Conservation (phyloP, 2,888 invertebrate species). For the Epinotia ramella region DNA sequence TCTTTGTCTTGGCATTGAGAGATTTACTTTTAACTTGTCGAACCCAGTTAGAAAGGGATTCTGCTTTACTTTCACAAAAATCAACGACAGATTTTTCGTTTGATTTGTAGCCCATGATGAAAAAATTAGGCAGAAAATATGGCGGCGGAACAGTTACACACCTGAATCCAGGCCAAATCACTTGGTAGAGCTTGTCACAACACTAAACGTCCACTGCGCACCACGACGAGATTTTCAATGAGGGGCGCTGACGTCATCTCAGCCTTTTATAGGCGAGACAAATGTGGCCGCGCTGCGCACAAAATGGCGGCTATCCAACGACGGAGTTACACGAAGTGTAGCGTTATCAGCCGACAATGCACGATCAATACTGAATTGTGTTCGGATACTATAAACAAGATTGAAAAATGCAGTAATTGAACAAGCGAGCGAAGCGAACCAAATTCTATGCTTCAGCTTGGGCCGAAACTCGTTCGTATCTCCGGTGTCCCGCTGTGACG, state of each 20-base stretch:
- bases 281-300: slow-evolving; percentile 57
- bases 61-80: slow-evolving; percentile 84
- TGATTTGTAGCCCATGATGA: slow-evolving; percentile 76
- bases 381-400: slow-evolving; percentile 46
- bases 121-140: slow-evolving; percentile 64
- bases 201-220: slow-evolving; percentile 68
- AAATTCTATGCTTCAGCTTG: not conserved
- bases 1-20: slow-evolving; percentile 82
- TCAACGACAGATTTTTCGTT: slow-evolving; percentile 79
- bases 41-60: slow-evolving; percentile 87
- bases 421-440: not conserved
- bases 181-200: slow-evolving; percentile 68
- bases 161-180: slow-evolving; percentile 80
- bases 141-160: slow-evolving; percentile 77
- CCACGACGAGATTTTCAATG: slow-evolving; percentile 60
- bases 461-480: not conserved
- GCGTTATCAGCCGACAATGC: slow-evolving; percentile 48
- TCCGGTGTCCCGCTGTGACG: no score
- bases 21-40: slow-evolving; percentile 87
- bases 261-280: slow-evolving; percentile 66
- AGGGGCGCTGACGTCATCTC: slow-evolving; percentile 72
- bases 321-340: slow-evolving; percentile 38
- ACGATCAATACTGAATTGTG: slow-evolving; percentile 52
- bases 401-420: not conserved
- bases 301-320: slow-evolving; percentile 68